A percentile compares a stretch with the other conserved stretches of the same genome.
phyloP scores from a whole-genome alignment of 2,888 invertebrate genomes.

The Dexiosoma caninum region DNA sequence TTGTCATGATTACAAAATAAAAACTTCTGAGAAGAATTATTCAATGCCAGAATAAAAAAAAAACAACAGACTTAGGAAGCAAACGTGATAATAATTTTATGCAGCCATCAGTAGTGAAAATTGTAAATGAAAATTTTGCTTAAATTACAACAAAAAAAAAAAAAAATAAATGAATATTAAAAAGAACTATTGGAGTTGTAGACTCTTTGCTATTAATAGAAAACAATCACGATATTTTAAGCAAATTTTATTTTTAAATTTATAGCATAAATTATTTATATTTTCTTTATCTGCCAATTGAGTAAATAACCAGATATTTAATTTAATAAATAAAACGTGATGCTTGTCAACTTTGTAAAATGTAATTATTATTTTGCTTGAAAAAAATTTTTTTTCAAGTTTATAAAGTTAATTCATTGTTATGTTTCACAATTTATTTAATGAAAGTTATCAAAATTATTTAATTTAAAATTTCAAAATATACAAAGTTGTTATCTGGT shows the following conservation, averaged over 20 bases:
- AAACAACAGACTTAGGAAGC: slow-evolving; percentile 42
- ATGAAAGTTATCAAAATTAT: not conserved
- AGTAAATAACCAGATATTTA: not conserved
- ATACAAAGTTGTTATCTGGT: not conserved
- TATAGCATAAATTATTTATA: not conserved
- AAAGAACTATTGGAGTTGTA: not conserved
- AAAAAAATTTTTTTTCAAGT: not conserved
- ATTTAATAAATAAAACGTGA: slow-evolving; percentile 40
- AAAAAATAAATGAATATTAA: not conserved
- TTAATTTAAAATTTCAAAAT: not conserved
- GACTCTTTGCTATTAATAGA: not conserved
- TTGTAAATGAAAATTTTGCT: not conserved
- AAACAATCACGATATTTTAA: slow-evolving; percentile 12
- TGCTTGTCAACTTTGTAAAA: slow-evolving; percentile 38
- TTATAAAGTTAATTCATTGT: not conserved
- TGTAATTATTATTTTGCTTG: not conserved
- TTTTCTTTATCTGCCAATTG: slow-evolving; percentile 8
- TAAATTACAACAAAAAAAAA: not conserved
- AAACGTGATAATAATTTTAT: not conserved
- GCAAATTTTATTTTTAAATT: not conserved
- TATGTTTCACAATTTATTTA: slow-evolving; percentile 15
- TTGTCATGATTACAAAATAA: not conserved
- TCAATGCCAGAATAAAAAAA: not conserved
- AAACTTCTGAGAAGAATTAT: slow-evolving; percentile 6
- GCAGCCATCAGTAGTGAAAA: not conserved